Evolutionary conservation across 2,888 invertebrate species (phyloP).

Genomic region (Nomada lathburiana): DNA sequence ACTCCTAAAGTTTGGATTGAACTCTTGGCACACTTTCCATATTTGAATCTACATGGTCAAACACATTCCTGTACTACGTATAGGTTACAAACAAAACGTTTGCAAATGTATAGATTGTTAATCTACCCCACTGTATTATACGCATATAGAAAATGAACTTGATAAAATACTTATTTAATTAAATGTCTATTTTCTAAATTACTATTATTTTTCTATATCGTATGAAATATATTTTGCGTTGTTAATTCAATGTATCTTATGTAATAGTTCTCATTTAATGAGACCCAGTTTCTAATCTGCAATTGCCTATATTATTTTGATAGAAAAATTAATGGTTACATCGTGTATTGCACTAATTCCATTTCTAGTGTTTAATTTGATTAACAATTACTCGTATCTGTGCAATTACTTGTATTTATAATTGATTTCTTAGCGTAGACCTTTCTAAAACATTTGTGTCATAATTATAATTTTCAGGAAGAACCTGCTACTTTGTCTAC

Average conservation of each 20-base stretch:
- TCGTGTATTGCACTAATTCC: background rate
- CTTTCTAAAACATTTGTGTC: constrained; percentile 9
- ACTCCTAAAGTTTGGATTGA: constrained; percentile 69
- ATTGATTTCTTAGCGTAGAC: background rate
- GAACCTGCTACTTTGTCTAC: constrained; percentile 84
- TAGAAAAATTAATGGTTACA: background rate
- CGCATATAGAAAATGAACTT: background rate
- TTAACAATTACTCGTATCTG: background rate
- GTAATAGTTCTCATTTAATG: constrained; percentile 54
- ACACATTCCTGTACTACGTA: constrained; percentile 68
- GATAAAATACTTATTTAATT: background rate
- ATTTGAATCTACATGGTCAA: constrained; percentile 72
- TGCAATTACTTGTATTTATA: background rate
- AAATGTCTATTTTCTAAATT: background rate
- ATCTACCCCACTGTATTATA: background rate
- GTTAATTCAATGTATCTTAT: constrained; percentile 54
- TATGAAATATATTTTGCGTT: constrained; percentile 10
- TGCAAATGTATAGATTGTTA: constrained; percentile 2
- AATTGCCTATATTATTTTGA: constrained; percentile 16
- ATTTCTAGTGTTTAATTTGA: background rate
- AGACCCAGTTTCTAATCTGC: constrained; percentile 34
- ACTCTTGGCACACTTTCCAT: constrained; percentile 77
- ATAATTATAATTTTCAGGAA: constrained; percentile 76
- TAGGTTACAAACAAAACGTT: constrained; percentile 47
- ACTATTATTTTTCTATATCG: background rate